Evolutionary conservation across 2,113 vertebrate species (phyloP).

Genomic region (Sprattus sprattus): DNA sequence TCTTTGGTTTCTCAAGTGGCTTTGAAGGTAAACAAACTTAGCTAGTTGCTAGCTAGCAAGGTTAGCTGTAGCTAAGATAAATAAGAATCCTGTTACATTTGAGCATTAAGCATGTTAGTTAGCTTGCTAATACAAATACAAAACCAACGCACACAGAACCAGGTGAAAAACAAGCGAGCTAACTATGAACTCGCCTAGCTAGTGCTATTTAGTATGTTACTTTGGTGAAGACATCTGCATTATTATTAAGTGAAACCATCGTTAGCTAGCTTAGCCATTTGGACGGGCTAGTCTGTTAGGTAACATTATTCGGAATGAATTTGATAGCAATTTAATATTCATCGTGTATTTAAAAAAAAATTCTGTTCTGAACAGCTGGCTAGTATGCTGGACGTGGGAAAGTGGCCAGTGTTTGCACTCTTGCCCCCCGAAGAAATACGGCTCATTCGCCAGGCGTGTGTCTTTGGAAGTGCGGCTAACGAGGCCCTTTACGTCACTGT

Average conservation of each 20-base stretch:
- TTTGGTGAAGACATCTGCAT: background rate
- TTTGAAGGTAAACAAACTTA: too few relatives aligned
- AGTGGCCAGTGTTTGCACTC: conserved; percentile 97
- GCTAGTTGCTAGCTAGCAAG: too few relatives aligned
- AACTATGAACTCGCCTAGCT: background rate
- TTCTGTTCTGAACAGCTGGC: conserved; percentile 48
- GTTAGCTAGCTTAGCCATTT: too few relatives aligned
- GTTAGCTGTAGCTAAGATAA: too few relatives aligned
- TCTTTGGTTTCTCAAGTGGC: too few relatives aligned
- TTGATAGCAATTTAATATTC: too few relatives aligned
- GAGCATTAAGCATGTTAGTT: too few relatives aligned
- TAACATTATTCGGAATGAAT: too few relatives aligned
- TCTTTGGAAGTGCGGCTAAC: conserved; percentile 91
- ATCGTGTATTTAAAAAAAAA: background rate
- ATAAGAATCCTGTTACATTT: too few relatives aligned
- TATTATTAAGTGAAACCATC: too few relatives aligned
- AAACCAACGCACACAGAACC: background rate
- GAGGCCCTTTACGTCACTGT: conserved; percentile 93
- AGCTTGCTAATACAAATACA: background rate
- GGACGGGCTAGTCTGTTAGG: too few relatives aligned
- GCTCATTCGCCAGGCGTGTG: conserved; percentile 90
- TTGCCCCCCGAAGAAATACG: conserved; percentile 89
- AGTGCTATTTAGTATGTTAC: background rate
- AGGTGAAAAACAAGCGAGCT: background rate
- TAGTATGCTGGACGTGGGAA: conserved; percentile 97